These are phyloP conservation scores for Romanogobio albipinnatus DNA, from an alignment of 2,113 vertebrate genomes.

Conservation along the genomic window DNA sequence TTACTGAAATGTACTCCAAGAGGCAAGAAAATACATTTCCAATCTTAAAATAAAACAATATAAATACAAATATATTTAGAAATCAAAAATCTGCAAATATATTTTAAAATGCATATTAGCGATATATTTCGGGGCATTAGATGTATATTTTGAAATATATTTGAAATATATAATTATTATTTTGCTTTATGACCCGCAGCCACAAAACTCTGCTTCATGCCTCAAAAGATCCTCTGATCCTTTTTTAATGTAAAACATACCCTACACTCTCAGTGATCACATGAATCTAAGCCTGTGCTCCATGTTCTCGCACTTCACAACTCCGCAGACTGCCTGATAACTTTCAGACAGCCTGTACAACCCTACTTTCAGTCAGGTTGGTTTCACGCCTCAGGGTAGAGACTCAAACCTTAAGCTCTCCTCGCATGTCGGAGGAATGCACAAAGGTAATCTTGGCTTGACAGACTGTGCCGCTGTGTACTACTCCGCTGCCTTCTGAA, in stretches of 20 bases:
- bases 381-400: conserved; percentile 42
- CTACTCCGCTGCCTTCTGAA: conserved; percentile 69
- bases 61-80: too few relatives aligned
- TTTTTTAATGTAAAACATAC: conserved; percentile 15
- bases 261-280: neutral
- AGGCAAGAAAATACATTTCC: too few relatives aligned
- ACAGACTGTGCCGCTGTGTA: conserved; percentile 63
- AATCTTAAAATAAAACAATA: too few relatives aligned
- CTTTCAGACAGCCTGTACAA: neutral
- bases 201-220: neutral
- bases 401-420: conserved; percentile 30
- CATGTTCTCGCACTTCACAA: neutral
- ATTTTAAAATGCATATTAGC: too few relatives aligned
- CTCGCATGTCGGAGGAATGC: conserved; percentile 25
- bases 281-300: neutral
- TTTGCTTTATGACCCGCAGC: too few relatives aligned
- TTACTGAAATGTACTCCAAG: too few relatives aligned
- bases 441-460: conserved; percentile 57
- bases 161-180: too few relatives aligned
- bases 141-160: too few relatives aligned
- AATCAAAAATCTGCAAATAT: too few relatives aligned
- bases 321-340: neutral
- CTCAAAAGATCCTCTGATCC: neutral
- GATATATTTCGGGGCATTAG: too few relatives aligned
- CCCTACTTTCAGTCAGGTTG: conserved; percentile 16